Percentiles rank a stretch among this genome's conserved stretches.
phyloP scores from a whole-genome alignment of 2,797 vertebrate species.

The Aeoliscus strigatus region DNA sequence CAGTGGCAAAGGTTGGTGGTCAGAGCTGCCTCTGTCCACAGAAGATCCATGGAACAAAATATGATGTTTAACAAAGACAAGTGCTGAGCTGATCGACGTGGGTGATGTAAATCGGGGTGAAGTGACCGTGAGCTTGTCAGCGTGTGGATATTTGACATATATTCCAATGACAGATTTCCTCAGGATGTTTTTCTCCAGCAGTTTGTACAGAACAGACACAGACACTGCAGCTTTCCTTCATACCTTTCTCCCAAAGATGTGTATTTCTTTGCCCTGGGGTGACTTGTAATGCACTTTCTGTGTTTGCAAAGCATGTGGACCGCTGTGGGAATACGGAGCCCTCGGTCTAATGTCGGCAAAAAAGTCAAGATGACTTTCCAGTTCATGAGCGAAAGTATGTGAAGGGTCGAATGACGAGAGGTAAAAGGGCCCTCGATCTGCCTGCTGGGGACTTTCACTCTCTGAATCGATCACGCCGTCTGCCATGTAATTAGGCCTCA shows the following conservation, averaged over 20 bases:
- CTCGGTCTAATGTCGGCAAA: constrained; percentile 49
- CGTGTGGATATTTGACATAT: background rate
- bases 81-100: too few relatives aligned
- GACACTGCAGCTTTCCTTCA: constrained; percentile 3
- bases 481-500: constrained; percentile 68
- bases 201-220: too few relatives aligned
- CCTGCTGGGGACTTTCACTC: constrained; percentile 68
- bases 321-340: constrained; percentile 35
- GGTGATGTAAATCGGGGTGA: too few relatives aligned
- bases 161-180: constrained; percentile 11
- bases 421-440: constrained; percentile 54
- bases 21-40: too few relatives aligned
- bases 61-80: too few relatives aligned
- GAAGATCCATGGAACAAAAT: too few relatives aligned
- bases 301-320: constrained; percentile 43
- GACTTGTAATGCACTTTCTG: constrained; percentile 57
- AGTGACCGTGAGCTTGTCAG: constrained; percentile 1
- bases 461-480: constrained; percentile 70
- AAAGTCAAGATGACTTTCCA: constrained; percentile 59
- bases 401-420: constrained; percentile 42
- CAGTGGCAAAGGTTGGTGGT: too few relatives aligned
- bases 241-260: constrained; percentile 10
- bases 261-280: constrained; percentile 20
- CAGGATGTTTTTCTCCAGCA: too few relatives aligned
- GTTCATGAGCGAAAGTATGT: constrained; percentile 53